These are phyloP conservation scores for Thereva unica DNA, from an alignment of 2,888 invertebrate genomes.

Conservation along the genomic window DNA sequence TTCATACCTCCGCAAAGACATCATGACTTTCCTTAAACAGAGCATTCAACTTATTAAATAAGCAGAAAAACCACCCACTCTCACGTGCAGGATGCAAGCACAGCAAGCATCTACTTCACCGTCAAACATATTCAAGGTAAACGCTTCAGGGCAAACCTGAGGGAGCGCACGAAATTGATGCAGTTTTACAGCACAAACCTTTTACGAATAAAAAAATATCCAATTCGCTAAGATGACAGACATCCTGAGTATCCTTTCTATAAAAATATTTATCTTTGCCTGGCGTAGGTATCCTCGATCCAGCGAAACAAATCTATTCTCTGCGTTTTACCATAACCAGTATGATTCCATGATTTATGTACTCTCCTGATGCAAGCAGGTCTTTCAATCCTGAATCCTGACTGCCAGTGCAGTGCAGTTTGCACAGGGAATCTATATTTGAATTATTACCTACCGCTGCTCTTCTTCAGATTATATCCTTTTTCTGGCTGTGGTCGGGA, in stretches of 20 bases:
- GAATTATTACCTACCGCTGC: constrained; percentile 15
- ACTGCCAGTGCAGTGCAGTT: neutral
- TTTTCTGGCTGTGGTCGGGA: constrained; percentile 16
- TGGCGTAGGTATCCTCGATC: constrained; percentile 9
- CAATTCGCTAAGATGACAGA: constrained; percentile 28
- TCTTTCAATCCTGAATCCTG: constrained; percentile 10
- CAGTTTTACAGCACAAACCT: constrained; percentile 20
- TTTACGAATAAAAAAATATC: neutral
- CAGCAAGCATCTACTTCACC: constrained; percentile 14
- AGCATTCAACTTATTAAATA: constrained; percentile 27
- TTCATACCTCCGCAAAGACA: constrained; percentile 10
- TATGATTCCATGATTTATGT: constrained; percentile 26
- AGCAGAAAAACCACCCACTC: constrained; percentile 12
- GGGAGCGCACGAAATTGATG: constrained; percentile 21
- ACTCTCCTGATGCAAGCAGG: constrained; percentile 24
- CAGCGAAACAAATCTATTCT: constrained; percentile 28
- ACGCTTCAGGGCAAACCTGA: constrained; percentile 13
- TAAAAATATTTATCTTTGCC: constrained; percentile 26
- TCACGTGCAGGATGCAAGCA: constrained; percentile 8
- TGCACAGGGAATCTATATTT: constrained; percentile 25
- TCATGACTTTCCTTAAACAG: constrained; percentile 16
- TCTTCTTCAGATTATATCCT: constrained; percentile 16
- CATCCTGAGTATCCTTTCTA: constrained; percentile 21
- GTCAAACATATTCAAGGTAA: constrained; percentile 15
- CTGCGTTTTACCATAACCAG: neutral